These are phyloP conservation scores for Nettapus auritus DNA, from an alignment of 2,113 vertebrate genomes.

Conservation along the genomic window DNA sequence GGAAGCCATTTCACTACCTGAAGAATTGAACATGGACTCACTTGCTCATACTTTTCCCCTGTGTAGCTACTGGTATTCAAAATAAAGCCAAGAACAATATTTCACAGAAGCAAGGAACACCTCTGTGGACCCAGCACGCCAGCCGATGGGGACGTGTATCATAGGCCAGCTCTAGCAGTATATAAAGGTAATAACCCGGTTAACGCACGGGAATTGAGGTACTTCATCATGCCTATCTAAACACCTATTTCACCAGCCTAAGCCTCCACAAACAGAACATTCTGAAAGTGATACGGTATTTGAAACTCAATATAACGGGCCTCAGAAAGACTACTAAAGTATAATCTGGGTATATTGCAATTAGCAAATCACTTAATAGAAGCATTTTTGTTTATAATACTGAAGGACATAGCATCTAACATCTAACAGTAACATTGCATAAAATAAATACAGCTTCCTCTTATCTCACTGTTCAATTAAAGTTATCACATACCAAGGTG, in stretches of 20 bases:
- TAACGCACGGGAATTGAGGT: background rate
- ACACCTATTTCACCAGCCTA: background rate
- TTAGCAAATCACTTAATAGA: background rate
- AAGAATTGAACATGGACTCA: background rate
- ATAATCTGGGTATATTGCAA: background rate
- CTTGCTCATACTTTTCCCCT: background rate
- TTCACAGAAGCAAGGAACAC: background rate
- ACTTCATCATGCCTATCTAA: background rate
- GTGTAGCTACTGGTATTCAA: background rate
- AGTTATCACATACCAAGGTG: background rate
- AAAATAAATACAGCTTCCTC: background rate
- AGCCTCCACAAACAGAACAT: background rate
- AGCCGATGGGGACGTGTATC: accelerated
- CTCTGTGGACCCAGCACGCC: background rate
- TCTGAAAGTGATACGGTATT: background rate
- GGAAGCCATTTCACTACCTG: background rate
- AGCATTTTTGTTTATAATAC: background rate
- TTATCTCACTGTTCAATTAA: background rate
- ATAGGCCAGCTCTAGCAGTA: background rate
- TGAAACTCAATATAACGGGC: background rate
- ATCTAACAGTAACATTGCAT: background rate
- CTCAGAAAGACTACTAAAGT: background rate
- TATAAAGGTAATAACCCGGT: accelerated
- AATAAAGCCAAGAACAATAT: background rate
- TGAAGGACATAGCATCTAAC: background rate